Base-by-base conservation (phyloP, 2,888 invertebrate genomes). In the Phytoseiulus persimilis region DNA sequence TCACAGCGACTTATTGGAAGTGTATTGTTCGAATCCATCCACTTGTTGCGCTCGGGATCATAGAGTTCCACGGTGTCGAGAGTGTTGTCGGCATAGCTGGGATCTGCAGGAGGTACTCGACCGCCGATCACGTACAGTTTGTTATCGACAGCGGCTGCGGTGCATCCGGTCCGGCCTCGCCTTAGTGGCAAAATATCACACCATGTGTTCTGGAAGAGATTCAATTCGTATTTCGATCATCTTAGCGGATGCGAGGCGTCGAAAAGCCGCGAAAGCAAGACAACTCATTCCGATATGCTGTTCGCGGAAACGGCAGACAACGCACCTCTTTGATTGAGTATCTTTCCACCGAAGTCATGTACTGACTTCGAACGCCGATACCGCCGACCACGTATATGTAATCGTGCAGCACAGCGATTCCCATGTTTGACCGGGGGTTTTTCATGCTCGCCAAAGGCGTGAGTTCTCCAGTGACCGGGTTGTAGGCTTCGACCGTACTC, bases 321-420 rank as follows among this genome's bases (percentile, higher is more conserved):
- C 92, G 93, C 92, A 96, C 95, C 94, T 96, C 94, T 93, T 96
- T 95, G 92, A 96, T 96, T 91, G 94, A 95, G 93, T 96, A 96
- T 93, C 95, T 94, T 93, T 96, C 96, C 14, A 97, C 97, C 3
- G 96, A 95, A 91, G 95, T 94, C 83, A 97, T 94, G 90, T 96
- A 96, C 92, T 95, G 23, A 92, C 95, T 91, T 95, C 95, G 90
- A 95, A 94, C 91, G 92, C 96, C 96, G 92, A 96, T 96, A 2
- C 97, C 97, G 31, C 97, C 97, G 89, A 97, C 95, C 31, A 96
- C 96, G 93, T 97, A 98, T 89, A 98, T 94, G 92, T 95, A 95
- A 91, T 92, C 92, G 92, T 96, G 95, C 83, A 97, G 94, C 90
- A 96, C 95, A n/a, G 96, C 95, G 90, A 96, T 95, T 83, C 97